Evolutionary conservation across 2,797 vertebrate species (phyloP), one percentile per base, ranked within the genome.

Genomic region (Pangasius djambal): DNA sequence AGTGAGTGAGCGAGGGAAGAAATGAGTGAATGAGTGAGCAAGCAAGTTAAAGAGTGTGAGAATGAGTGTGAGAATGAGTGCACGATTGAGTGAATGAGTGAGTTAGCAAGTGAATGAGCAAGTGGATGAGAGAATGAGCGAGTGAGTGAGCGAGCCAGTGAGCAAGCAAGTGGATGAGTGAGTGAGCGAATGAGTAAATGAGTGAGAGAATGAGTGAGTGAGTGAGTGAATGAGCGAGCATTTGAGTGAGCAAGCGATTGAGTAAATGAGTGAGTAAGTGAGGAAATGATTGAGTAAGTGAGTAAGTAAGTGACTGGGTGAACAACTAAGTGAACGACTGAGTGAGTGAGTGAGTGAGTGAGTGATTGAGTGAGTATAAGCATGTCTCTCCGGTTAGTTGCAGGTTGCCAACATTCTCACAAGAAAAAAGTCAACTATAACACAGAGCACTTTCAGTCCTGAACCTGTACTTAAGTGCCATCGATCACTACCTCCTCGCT

Each of bases 381-480:
- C 61, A 82, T 1, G 18, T 44, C 13, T 83, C 25, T 72, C 34
- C 18, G 8, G 22, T 37, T 28, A 81, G 75, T 40, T 67, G 4
- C 5, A 28, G n/a, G 40, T 6, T 79, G 61, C 44, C 63, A 40
- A 12, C 65, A 48, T 10, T 57, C 31, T 85, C 55, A 44, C 28
- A 83, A 59, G 40, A 8, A 31, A 89, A 77, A 44, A 63, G 81
- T 83, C 34, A 63, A 61, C 79, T 83, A 28, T 18, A 63, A 48
- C 69, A 72, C 4, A 65, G 88, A 83, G 37, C 44, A 77, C 3
- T 57, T 48, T 61, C 55, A 67, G 55, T 75, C 40, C 31, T 87
- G 67, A 93, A 93, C 94, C 92, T 86, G 86, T 94, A 92, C 95
- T 95, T 95, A 95, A 91, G 94, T 77, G 85, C 93, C 95, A 96